These are phyloP conservation scores for Yponomeuta plumbellus DNA, from an alignment of 2,888 invertebrate genomes.

Conservation along the genomic window DNA sequence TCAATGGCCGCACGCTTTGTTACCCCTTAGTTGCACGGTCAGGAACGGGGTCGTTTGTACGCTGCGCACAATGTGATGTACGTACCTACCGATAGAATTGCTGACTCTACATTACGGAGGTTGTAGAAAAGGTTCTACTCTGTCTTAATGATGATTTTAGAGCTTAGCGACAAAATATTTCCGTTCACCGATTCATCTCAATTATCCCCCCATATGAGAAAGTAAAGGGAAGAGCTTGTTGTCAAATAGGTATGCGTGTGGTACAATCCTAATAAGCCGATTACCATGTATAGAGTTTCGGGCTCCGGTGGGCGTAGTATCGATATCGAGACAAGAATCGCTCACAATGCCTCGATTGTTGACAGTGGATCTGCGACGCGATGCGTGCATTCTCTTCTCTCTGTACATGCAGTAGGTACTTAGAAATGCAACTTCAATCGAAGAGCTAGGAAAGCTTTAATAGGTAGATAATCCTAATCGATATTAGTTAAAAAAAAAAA, in stretches of 20 bases:
- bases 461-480: not conserved
- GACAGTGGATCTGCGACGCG: slow-evolving; percentile 52
- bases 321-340: slow-evolving; percentile 37
- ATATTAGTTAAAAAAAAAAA: not conserved
- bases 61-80: no score
- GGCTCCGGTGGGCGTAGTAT: slow-evolving; percentile 51
- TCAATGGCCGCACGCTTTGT: slow-evolving; percentile 49
- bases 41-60: not conserved
- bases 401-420: not conserved
- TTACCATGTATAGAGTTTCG: slow-evolving; percentile 53
- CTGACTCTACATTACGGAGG: no score
- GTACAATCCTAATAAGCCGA: slow-evolving; percentile 68
- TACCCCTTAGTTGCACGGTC: slow-evolving; percentile 26
- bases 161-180: not conserved
- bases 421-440: not conserved
- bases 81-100: no score
- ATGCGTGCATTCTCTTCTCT: slow-evolving; percentile 25
- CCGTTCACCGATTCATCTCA: not conserved
- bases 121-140: no score
- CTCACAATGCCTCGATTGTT: slow-evolving; percentile 55
- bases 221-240: not conserved
- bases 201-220: not conserved
- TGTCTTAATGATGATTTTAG: no score
- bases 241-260: slow-evolving; percentile 40
- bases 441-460: not conserved